Evolutionary conservation across 2,888 invertebrate genomes (phyloP).

Genomic region (Lepidocyrtoides sp.): DNA sequence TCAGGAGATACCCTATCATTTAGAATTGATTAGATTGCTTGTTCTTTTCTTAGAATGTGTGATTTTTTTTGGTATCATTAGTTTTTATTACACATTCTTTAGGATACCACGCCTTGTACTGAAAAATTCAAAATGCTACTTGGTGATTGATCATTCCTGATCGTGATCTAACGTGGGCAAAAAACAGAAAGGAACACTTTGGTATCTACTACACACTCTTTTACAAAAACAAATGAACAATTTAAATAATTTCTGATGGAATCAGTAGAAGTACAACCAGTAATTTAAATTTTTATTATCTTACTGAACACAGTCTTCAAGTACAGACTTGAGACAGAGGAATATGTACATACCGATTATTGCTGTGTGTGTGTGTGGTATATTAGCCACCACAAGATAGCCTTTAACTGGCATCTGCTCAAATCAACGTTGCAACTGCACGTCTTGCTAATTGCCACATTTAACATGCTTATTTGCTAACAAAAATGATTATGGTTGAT

Average conservation of each 20-base stretch:
- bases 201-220: too few relatives aligned
- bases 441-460: neutral
- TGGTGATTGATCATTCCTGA: neutral
- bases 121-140: neutral
- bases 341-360: neutral
- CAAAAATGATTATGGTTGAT: neutral
- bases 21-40: conserved; percentile 27
- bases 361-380: neutral
- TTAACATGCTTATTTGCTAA: neutral
- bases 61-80: conserved; percentile 9
- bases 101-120: neutral
- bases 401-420: neutral
- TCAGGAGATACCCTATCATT: conserved; percentile 33
- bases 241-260: conserved; percentile 20
- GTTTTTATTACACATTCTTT: conserved; percentile 54
- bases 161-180: neutral
- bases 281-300: conserved; percentile 41
- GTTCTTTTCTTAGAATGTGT: conserved; percentile 32
- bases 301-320: conserved; percentile 29
- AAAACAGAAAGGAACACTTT: neutral
- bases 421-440: neutral
- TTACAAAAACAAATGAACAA: conserved; percentile 22
- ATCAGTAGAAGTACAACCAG: neutral
- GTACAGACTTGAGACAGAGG: too few relatives aligned
- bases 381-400: neutral